Base-by-base conservation (phyloP, 2,797 vertebrate species). In the Staurois parvus region DNA sequence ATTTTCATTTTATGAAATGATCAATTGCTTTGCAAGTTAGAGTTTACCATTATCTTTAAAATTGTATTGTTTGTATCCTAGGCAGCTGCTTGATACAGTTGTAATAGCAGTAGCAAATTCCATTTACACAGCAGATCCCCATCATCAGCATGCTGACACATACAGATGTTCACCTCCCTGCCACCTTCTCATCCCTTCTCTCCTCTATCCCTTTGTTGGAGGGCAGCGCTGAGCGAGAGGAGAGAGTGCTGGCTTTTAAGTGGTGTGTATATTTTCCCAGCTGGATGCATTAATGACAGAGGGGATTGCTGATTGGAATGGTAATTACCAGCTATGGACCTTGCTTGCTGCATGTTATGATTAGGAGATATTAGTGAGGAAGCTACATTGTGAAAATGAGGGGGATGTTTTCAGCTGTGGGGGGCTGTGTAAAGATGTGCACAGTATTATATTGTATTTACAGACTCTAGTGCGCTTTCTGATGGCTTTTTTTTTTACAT, bases 331-430 rank as follows among this genome's bases (percentile, higher is more conserved):
- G 90, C 88, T 90, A 90, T 89, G 86, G 87, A 90, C 88, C 81
- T 85, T 59, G 87, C 92, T 92, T 94, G 94, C 94, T 93, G 91
- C 88, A 87, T 92, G 92, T 94, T 92, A 90, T 95, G 91, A 94
- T 92, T 88, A 89, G 89, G 90, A 86, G 89, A 91, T 89, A 92
- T 91, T 93, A 93, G 88, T 78, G 90, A 91, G 87, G 88, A 89
- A 90, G 88, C 80, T 87, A 83, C 80, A 79, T 76, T 42, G 42
- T 79, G 17, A 52, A 52, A 87, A 76, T 77, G 66, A 79, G 85
- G 69, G 79, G 90, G 91, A 91, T 91, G 90, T n/a, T 67, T 74
- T 81, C 75, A 87, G 69, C 66, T 72, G 34, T 52, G 70, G 68
- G 48, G 28, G 68, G 68, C 68, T 26, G 28, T 52, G 26, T 64